These are phyloP conservation scores for Liposcelis brunnea DNA, from an alignment of 2,888 invertebrate genomes.

Conservation along the genomic window DNA sequence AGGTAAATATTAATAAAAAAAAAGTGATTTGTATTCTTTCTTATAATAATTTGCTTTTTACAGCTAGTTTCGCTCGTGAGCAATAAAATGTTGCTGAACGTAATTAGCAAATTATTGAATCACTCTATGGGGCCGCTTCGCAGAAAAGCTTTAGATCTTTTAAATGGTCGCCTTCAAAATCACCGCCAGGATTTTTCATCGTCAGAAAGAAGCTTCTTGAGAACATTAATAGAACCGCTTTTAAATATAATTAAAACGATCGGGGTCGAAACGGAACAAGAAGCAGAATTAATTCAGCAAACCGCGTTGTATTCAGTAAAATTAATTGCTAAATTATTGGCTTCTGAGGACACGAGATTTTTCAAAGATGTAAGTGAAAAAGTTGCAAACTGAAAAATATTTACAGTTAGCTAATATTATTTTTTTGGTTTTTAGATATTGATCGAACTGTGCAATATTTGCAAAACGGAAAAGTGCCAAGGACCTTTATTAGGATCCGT, in stretches of 20 bases:
- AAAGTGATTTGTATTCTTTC: conserved; percentile 6
- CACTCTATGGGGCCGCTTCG: conserved; percentile 54
- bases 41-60: conserved; percentile 6
- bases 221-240: conserved; percentile 15
- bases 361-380: conserved; percentile 46
- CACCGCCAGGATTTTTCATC: conserved; percentile 39
- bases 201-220: conserved; percentile 11
- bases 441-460: conserved; percentile 45
- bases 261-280: conserved; percentile 29
- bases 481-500: conserved; percentile 55
- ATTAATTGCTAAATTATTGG: conserved; percentile 57
- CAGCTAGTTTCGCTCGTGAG: conserved; percentile 40
- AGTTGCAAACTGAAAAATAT: conserved; percentile 4
- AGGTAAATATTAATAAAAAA: conserved; percentile 28
- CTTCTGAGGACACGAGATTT: conserved; percentile 42
- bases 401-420: not conserved
- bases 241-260: conserved; percentile 19
- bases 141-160: conserved; percentile 65
- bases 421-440: conserved; percentile 32
- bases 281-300: conserved; percentile 56
- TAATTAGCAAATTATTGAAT: conserved; percentile 52
- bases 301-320: conserved; percentile 68
- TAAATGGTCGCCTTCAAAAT: conserved; percentile 62
- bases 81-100: conserved; percentile 58
- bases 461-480: conserved; percentile 30